A percentile compares a stretch with the other conserved stretches of the same genome.
Conservation (phyloP, 2,113 vertebrate species). For the Anas platyrhynchos region DNA sequence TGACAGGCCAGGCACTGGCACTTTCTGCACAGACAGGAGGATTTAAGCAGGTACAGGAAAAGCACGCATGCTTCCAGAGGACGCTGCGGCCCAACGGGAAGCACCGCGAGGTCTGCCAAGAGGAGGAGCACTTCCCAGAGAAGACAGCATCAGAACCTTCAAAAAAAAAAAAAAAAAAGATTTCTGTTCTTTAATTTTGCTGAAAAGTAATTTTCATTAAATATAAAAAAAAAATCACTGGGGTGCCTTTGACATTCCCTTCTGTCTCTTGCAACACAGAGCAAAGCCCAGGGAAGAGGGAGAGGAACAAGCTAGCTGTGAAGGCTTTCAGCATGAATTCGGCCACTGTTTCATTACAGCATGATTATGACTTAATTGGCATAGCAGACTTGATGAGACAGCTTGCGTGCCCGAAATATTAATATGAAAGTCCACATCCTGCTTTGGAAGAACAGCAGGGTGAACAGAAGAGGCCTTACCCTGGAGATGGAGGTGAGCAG, state of each 20-base stretch:
- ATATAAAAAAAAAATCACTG: background rate
- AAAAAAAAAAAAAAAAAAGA: background rate
- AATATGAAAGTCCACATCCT: background rate
- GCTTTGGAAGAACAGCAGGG: background rate
- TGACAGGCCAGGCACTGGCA: background rate
- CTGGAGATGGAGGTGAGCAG: background rate
- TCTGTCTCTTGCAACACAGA: background rate
- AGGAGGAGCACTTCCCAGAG: background rate
- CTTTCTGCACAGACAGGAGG: background rate
- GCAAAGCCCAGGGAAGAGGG: background rate
- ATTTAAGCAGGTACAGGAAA: background rate
- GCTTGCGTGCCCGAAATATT: background rate
- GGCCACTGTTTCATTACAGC: slow-evolving; percentile 6
- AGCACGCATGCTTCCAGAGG: background rate
- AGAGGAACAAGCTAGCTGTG: background rate
- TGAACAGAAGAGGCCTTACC: background rate
- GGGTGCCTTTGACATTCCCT: background rate
- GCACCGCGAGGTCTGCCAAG: background rate
- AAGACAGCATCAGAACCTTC: background rate
- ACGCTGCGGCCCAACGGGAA: accelerated
- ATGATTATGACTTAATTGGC: slow-evolving; percentile 9
- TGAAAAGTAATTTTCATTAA: background rate
- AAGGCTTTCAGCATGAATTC: background rate
- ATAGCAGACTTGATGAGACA: background rate
- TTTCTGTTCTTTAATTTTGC: background rate